phyloP scores from a whole-genome alignment of 2,113 vertebrate species.

The Speoplatyrhinus poulsoni region DNA sequence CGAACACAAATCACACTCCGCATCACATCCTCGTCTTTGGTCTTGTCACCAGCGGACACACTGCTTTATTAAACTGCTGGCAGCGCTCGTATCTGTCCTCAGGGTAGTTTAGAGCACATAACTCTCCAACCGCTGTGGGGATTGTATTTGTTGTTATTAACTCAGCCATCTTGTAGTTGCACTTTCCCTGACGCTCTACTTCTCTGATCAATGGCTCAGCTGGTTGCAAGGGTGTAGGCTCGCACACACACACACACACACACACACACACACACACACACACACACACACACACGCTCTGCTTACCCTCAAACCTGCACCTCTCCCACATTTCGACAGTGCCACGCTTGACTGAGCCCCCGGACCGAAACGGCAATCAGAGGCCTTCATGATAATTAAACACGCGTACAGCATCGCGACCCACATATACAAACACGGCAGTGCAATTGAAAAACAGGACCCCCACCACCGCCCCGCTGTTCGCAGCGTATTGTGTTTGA shows the following conservation, averaged over 20 bases:
- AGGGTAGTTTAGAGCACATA: no score
- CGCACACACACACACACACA: background rate
- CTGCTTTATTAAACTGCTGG: no score
- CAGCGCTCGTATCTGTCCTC: no score
- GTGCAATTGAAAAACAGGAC: constrained; percentile 33
- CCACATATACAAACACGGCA: constrained; percentile 17
- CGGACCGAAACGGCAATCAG: constrained; percentile 19
- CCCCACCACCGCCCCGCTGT: constrained; percentile 51
- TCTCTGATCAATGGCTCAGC: background rate
- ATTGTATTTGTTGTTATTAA: constrained; percentile 3
- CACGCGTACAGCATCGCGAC: constrained; percentile 5
- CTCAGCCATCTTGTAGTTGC: background rate
- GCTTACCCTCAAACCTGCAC: constrained; percentile 3
- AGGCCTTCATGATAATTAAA: constrained; percentile 23
- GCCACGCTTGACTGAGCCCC: constrained; percentile 27
- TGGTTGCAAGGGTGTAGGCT: background rate
- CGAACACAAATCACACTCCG: no score
- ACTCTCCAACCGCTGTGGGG: no score
- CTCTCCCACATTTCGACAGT: constrained; percentile 16
- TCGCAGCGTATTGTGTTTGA: constrained; percentile 70
- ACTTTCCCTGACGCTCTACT: background rate
- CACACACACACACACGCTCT: background rate
- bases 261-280: background rate
- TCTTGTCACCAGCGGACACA: no score
- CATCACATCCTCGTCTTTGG: no score